A percentile compares a stretch with the other conserved stretches of the same genome.
phyloP scores from a whole-genome alignment of 1,140 invertebrate genomes.

The Rhagoletis zephyria region DNA sequence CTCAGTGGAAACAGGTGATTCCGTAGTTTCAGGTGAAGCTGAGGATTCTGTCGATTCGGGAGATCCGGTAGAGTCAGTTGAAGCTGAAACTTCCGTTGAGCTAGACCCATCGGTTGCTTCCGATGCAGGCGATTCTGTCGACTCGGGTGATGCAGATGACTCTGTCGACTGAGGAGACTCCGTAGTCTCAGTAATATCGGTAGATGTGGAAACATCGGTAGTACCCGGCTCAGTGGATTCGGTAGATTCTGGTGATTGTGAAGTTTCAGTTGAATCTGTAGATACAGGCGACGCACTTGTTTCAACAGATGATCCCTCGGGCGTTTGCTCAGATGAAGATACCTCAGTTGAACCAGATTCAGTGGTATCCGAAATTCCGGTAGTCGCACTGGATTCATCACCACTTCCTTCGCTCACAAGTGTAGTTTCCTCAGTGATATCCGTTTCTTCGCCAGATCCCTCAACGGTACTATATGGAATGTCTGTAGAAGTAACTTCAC shows the following conservation, averaged over 20 bases:
- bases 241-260: conserved; percentile 41
- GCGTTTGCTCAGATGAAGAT: conserved; percentile 57
- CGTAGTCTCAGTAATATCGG: conserved; percentile 57
- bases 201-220: conserved; percentile 36
- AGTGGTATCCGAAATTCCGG: conserved; percentile 55
- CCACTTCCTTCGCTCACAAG: conserved; percentile 67
- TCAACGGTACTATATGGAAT: conserved; percentile 62
- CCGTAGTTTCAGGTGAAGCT: neutral
- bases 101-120: conserved; percentile 57
- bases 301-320: neutral
- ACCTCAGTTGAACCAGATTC: conserved; percentile 20
- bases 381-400: conserved; percentile 60
- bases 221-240: conserved; percentile 56
- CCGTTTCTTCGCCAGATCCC: conserved; percentile 65
- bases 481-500: conserved; percentile 62
- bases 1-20: conserved; percentile 42
- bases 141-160: conserved; percentile 58
- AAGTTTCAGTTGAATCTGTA: neutral
- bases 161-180: conserved; percentile 61
- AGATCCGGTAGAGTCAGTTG: neutral
- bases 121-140: conserved; percentile 57
- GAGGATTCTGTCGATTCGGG: neutral
- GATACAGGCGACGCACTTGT: neutral
- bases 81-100: too few species aligned
- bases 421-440: conserved; percentile 59